Conservation (phyloP, 2,797 vertebrate species). For the Leptodactylus fallax region DNA sequence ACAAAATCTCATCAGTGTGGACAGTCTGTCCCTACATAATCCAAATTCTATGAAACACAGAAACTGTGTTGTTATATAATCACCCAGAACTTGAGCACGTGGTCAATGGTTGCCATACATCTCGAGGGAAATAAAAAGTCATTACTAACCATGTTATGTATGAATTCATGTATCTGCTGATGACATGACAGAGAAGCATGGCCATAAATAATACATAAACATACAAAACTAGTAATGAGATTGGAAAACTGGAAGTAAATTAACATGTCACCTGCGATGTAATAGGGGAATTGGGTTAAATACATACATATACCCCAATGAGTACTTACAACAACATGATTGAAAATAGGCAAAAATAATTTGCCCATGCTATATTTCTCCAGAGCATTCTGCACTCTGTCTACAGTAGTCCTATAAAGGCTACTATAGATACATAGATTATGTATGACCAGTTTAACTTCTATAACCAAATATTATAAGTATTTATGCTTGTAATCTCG, state of each 20-base stretch:
- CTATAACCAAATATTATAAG: not conserved
- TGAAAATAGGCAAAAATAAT: not conserved
- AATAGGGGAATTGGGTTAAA: conserved; percentile 33
- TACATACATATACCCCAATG: conserved; percentile 12
- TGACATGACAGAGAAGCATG: conserved; percentile 8
- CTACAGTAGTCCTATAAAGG: not conserved
- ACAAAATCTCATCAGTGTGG: not conserved
- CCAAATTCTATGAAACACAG: not conserved
- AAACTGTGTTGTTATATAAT: not conserved
- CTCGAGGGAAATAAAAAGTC: conserved; percentile 23
- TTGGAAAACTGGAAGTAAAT: conserved; percentile 30
- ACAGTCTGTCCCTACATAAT: not conserved
- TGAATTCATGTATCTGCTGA: conserved; percentile 24
- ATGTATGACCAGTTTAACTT: not conserved
- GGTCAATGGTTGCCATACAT: not conserved
- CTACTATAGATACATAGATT: not conserved
- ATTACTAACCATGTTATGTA: conserved; percentile 26
- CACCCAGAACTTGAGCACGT: not conserved
- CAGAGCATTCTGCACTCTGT: not conserved
- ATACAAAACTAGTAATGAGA: conserved; percentile 32
- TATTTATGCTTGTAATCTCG: not conserved
- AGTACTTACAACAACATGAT: not conserved
- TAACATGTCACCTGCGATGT: conserved; percentile 36
- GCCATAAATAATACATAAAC: conserved; percentile 39
- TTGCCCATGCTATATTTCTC: not conserved